phyloP scores from a whole-genome alignment of 2,113 vertebrate species.

The Actinemys pallida region DNA sequence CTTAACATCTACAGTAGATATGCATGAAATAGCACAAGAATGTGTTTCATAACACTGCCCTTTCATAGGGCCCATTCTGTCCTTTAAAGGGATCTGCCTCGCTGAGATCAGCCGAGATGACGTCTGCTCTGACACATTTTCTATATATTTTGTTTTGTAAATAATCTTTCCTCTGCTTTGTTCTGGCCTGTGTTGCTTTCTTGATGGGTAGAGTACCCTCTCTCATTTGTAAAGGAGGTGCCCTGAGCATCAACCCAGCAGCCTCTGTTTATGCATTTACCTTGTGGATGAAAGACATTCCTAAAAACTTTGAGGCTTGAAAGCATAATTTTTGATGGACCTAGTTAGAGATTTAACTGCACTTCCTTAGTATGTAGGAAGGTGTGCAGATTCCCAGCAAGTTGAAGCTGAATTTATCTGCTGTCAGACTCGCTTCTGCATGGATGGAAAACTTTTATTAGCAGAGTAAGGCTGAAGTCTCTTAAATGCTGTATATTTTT shows the following conservation, averaged over 20 bases:
- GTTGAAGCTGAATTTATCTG: background rate
- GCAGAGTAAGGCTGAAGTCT: background rate
- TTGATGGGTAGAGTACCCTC: background rate
- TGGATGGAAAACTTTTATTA: constrained; percentile 32
- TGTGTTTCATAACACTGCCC: background rate
- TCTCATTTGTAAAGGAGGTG: background rate
- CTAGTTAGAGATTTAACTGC: background rate
- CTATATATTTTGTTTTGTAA: background rate
- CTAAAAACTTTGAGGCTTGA: background rate
- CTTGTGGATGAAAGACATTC: background rate
- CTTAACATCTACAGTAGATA: rapidly evolving
- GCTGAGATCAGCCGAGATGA: background rate
- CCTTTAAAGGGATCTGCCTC: background rate
- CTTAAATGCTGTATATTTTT: constrained; percentile 25
- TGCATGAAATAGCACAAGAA: background rate
- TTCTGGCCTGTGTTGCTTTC: background rate
- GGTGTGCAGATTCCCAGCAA: background rate
- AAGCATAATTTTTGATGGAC: background rate
- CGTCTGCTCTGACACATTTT: background rate
- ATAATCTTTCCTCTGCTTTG: background rate
- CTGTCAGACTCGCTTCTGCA: background rate
- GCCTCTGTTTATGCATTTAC: background rate
- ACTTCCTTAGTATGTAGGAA: background rate
- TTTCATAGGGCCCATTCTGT: background rate
- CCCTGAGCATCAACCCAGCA: background rate